A percentile compares a stretch with the other conserved stretches of the same genome.
phyloP scores from a whole-genome alignment of 2,113 vertebrate genomes.

The Pachycephala philippinensis region DNA sequence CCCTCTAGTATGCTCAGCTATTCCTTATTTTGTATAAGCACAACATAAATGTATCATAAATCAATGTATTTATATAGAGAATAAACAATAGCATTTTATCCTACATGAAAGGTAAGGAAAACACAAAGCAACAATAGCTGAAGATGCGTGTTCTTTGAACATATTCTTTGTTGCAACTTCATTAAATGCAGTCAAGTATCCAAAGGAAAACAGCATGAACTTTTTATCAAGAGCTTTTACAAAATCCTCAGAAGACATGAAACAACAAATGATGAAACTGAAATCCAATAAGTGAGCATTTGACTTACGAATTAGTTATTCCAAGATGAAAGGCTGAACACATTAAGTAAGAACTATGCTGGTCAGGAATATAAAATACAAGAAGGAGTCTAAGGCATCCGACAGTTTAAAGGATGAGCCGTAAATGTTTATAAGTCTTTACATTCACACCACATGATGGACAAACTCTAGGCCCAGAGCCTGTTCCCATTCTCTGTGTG shows the following conservation, averaged over 20 bases:
- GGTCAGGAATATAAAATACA: not conserved
- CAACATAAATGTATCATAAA: not conserved
- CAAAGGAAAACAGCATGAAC: not conserved
- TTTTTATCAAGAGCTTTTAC: constrained; percentile 2
- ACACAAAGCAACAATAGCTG: not conserved
- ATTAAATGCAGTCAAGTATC: not conserved
- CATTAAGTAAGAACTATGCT: not conserved
- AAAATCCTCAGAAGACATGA: constrained; percentile 1
- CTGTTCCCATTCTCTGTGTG: not conserved
- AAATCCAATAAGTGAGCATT: not conserved
- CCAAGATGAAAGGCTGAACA: not conserved
- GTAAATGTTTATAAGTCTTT: not conserved
- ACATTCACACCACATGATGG: not conserved
- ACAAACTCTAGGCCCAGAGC: not conserved
- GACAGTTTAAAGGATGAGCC: not conserved
- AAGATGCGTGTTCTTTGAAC: not conserved
- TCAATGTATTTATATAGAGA: not conserved
- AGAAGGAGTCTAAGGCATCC: not conserved
- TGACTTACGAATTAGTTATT: not conserved
- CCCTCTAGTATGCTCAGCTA: not conserved
- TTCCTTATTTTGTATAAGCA: not conserved
- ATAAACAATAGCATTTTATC: not conserved
- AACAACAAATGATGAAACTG: not conserved
- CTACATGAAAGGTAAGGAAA: not conserved
- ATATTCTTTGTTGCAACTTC: not conserved